phyloP scores from a whole-genome alignment of 2,797 vertebrate genomes.

The Dipus sagitta region DNA sequence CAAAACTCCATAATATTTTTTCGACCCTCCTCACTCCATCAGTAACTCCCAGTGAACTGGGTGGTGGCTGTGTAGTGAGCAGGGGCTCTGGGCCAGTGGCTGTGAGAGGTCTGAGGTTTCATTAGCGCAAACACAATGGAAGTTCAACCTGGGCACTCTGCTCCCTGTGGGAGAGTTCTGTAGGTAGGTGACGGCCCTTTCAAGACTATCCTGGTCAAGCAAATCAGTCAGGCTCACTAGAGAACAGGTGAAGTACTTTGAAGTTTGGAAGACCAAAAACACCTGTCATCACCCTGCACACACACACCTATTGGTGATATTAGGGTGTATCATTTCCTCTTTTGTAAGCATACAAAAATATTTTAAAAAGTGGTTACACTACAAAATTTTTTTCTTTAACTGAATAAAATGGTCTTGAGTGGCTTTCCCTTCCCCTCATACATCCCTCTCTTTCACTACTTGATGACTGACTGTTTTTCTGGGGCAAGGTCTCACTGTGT shows the following conservation, averaged over 20 bases:
- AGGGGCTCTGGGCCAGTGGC: not conserved
- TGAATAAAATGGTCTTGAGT: conserved; percentile 14
- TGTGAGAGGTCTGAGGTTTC: not conserved
- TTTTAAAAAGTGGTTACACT: conserved; percentile 33
- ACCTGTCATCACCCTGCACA: not conserved
- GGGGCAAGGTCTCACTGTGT: not conserved
- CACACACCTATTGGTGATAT: not conserved
- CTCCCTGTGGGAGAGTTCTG: not conserved
- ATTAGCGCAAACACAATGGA: not conserved
- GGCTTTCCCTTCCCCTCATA: not conserved
- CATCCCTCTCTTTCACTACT: not conserved
- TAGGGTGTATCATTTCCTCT: not conserved
- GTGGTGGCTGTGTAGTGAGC: not conserved
- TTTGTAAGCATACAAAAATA: conserved; percentile 53
- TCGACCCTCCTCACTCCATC: not conserved
- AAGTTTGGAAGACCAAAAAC: conserved; percentile 16
- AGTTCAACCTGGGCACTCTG: not conserved
- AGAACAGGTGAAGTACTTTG: not conserved
- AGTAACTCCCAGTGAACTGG: not conserved
- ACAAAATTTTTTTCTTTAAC: not conserved
- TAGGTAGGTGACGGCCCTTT: not conserved
- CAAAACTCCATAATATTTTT: not conserved
- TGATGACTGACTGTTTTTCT: not conserved
- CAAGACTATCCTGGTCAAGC: conserved; percentile 8
- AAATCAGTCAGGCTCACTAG: not conserved